These are phyloP conservation scores for Pyxicephalus adspersus DNA, from an alignment of 2,113 vertebrate genomes.

Conservation along the genomic window DNA sequence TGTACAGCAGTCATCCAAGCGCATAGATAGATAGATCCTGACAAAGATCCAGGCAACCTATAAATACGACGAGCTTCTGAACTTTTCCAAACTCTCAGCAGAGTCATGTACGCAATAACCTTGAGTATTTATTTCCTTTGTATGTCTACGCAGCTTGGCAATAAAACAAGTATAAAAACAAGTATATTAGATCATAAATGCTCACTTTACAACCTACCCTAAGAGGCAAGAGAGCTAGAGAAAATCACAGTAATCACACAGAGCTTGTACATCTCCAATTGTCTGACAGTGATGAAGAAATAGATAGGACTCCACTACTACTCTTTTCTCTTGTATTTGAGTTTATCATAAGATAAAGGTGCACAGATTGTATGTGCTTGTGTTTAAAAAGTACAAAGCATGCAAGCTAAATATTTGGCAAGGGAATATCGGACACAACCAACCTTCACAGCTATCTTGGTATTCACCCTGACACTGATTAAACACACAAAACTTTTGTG, in stretches of 20 bases:
- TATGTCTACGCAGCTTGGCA: slow-evolving; percentile 11
- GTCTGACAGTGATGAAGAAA: too few species aligned
- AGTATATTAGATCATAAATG: slow-evolving; percentile 38
- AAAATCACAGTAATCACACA: neutral
- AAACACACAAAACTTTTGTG: too few species aligned
- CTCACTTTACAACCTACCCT: neutral
- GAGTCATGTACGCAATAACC: slow-evolving; percentile 27
- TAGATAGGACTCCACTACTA: too few species aligned
- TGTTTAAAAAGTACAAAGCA: too few species aligned
- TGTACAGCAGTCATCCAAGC: neutral
- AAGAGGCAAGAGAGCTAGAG: neutral
- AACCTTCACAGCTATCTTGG: too few species aligned
- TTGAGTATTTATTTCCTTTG: slow-evolving; percentile 19
- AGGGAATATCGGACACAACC: too few species aligned
- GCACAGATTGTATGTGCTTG: too few species aligned
- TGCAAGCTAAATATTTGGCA: too few species aligned
- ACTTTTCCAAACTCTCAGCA: slow-evolving; percentile 18
- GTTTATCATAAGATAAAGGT: too few species aligned
- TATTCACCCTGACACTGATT: too few species aligned
- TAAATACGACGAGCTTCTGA: neutral
- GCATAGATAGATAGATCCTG: neutral
- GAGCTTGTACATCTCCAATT: neutral
- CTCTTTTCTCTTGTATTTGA: too few species aligned
- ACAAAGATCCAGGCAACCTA: neutral
- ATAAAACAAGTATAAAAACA: slow-evolving; percentile 47